Evolutionary conservation across 1,140 invertebrate genomes (phyloP).

Genomic region (Marisa cornuarietis): DNA sequence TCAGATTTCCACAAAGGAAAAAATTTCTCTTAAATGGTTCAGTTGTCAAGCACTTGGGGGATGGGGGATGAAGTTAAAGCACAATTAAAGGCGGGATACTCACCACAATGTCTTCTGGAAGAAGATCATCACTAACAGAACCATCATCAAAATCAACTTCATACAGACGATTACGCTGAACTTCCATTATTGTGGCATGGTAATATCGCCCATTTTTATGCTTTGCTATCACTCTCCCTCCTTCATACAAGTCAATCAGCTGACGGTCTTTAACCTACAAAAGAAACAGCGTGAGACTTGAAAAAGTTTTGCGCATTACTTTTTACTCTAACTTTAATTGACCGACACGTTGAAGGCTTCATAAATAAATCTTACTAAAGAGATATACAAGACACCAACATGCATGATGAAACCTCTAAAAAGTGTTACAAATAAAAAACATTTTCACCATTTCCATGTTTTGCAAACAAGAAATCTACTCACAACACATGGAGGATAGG

Average conservation of each 20-base stretch:
- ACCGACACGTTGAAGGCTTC: not conserved
- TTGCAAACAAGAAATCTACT: too few relatives aligned
- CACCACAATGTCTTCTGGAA: constrained; percentile 67
- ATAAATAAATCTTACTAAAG: not conserved
- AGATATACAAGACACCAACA: not conserved
- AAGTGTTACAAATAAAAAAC: too few relatives aligned
- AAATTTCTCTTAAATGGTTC: too few relatives aligned
- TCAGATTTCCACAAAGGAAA: too few relatives aligned
- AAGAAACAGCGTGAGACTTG: not conserved
- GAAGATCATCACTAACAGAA: constrained; percentile 73
- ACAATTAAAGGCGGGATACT: constrained; percentile 14
- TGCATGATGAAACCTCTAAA: too few relatives aligned
- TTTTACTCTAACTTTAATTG: too few relatives aligned
- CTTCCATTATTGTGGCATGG: constrained; percentile 69
- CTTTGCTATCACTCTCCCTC: constrained; percentile 72
- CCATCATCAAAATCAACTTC: constrained; percentile 75
- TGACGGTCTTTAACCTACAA: constrained; percentile 27
- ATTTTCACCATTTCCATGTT: too few relatives aligned
- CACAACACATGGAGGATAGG: too few relatives aligned
- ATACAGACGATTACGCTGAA: constrained; percentile 69
- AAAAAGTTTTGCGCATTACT: not conserved
- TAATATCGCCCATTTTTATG: constrained; percentile 75
- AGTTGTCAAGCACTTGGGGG: too few relatives aligned
- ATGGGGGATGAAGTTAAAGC: not conserved
- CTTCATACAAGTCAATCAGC: constrained; percentile 53